phyloP scores from a whole-genome alignment of 2,113 vertebrate species.

The Axis porcinus region DNA sequence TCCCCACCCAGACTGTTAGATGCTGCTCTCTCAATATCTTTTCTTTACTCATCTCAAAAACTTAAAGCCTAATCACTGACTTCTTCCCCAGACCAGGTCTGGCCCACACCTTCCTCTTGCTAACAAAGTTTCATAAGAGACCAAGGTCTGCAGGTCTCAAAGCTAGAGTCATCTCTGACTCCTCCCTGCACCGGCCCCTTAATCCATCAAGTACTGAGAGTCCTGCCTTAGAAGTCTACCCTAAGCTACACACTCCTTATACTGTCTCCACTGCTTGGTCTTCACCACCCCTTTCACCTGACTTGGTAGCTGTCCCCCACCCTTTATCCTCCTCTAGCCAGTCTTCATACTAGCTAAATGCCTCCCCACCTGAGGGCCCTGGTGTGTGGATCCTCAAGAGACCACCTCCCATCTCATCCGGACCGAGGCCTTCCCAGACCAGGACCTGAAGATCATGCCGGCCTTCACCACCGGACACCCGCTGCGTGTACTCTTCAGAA shows the following conservation, averaged over 20 bases:
- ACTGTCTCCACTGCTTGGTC: neutral
- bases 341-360: neutral
- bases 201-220: fast-evolving
- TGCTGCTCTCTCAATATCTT: no score
- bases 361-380: neutral
- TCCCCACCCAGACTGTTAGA: no score
- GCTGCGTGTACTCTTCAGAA: neutral
- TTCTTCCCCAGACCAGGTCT: neutral
- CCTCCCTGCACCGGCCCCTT: no score
- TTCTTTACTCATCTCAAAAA: neutral
- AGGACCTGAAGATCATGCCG: neutral
- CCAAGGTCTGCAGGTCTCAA: neutral
- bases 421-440: neutral
- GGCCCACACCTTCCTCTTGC: neutral
- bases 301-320: no score
- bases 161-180: neutral
- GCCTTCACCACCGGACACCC: neutral
- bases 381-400: no score
- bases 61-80: neutral
- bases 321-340: neutral
- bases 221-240: neutral
- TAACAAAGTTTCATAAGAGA: neutral
- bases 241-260: neutral
- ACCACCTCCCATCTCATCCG: no score
- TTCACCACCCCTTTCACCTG: neutral